Conservation (phyloP, 2,113 vertebrate species). For the Onychostruthus taczanowskii region DNA sequence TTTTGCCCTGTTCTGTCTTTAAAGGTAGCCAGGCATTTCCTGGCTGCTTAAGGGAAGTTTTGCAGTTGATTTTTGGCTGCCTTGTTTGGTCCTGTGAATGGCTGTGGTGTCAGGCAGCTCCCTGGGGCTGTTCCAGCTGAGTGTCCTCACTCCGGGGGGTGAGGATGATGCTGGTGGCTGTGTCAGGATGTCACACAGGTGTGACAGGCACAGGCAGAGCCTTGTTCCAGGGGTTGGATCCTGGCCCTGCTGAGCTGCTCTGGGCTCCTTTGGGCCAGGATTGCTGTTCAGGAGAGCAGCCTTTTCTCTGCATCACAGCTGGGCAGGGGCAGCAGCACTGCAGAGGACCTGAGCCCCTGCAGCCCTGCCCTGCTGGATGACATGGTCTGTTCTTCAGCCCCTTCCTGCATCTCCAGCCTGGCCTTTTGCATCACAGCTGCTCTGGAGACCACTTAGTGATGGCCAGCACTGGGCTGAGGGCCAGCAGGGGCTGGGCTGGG, state of each 20-base stretch:
- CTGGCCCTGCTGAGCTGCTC: neutral
- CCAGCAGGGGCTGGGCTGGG: conserved; percentile 43
- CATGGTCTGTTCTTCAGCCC: neutral
- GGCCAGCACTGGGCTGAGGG: conserved; percentile 3
- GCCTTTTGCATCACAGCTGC: conserved; percentile 63
- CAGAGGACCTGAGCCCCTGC: neutral
- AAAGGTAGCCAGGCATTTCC: neutral
- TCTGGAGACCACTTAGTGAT: conserved; percentile 35
- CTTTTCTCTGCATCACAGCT: neutral
- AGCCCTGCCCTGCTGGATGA: neutral
- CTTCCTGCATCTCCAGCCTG: neutral
- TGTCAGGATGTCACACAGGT: neutral
- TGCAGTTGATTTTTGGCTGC: neutral
- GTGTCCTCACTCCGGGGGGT: neutral
- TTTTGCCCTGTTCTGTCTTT: neutral
- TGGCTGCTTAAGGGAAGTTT: neutral
- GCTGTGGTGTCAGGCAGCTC: neutral
- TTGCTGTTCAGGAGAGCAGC: neutral
- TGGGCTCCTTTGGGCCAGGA: neutral
- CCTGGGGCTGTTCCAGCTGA: neutral
- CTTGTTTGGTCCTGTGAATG: neutral
- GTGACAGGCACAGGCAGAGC: neutral
- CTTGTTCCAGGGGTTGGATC: neutral
- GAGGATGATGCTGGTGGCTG: neutral
- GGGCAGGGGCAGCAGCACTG: neutral